Base-by-base conservation (phyloP, 2,888 invertebrate genomes). In the Camponotus fellah region DNA sequence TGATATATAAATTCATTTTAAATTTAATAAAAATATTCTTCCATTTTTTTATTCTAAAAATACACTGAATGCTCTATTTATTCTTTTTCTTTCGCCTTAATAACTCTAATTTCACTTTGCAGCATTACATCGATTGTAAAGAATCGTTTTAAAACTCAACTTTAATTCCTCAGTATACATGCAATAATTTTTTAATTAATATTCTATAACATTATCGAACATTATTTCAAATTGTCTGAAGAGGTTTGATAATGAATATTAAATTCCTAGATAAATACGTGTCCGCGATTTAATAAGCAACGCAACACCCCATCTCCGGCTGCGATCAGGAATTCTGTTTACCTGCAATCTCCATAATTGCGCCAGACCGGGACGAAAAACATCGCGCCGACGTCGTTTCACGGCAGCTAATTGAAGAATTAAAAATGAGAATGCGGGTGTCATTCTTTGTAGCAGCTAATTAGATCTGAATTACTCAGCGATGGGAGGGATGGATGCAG, bases 381-480 rank as follows among this genome's bases (percentile, higher is more conserved):
- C 60, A 69, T 40, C 53, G 32, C 66, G 32, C 53, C 58, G 17
- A 43, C 37, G 46, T 79, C 34, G 37, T 80, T 69, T 37, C 17
- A 26, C 37, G 46, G 69, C 69, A 69, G 79, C 69, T 80, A 80
- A 80, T 62, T 80, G 64, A 76, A 77, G 60, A 82, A 76, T 49
- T 65, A 77, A 66, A 76, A 82, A 49, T 49, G 76, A 75, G 64
- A 76, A 64, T 37, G 26, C 26, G 43, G 75, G 53, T 76, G 82
- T 83, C 66, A 62, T 79, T 69, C 79, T 69, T 83, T 71, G 79
- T 79, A 79, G 69, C 49, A 71, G 40, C 83, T 83, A 83, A 83
- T 83, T 83, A 83, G 77, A 83, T 83, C 69, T 68, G 83, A 83
- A 83, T 83, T 79, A 71, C 83, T 71, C 58, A 12, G 49, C 21